Percentiles rank a stretch among this genome's conserved stretches.
Evolutionary conservation across 2,888 invertebrate genomes (phyloP).

Genomic region (Drosophila longiperda): DNA sequence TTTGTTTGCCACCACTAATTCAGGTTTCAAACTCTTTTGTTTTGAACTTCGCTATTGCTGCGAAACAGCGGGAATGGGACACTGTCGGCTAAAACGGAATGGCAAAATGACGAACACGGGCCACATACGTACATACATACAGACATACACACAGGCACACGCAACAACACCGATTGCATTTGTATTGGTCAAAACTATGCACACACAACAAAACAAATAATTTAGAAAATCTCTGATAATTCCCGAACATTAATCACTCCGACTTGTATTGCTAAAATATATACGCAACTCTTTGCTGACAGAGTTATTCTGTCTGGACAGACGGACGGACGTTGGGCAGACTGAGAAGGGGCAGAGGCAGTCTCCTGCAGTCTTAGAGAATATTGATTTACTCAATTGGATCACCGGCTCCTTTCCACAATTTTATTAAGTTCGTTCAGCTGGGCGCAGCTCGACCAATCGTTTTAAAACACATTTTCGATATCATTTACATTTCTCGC

Average conservation of each 20-base stretch:
- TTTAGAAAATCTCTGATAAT: slow-evolving; percentile 35
- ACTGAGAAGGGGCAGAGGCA: slow-evolving; percentile 27
- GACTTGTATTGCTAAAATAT: slow-evolving; percentile 29
- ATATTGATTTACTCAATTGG: slow-evolving; percentile 72
- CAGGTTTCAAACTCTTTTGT: slow-evolving; percentile 56
- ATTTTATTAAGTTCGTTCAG: slow-evolving; percentile 3
- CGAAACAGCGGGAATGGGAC: slow-evolving; percentile 46
- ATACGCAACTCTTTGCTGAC: slow-evolving; percentile 1
- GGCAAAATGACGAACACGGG: slow-evolving; percentile 46
- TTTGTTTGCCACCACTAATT: slow-evolving; percentile 51
- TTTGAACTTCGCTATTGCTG: slow-evolving; percentile 45
- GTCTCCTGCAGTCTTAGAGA: slow-evolving; percentile 29
- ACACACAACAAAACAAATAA: slow-evolving; percentile 68
- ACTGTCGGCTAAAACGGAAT: slow-evolving; percentile 39
- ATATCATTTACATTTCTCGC: slow-evolving; percentile 13
- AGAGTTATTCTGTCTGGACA: slow-evolving; percentile 35
- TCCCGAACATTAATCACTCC: slow-evolving; percentile 41
- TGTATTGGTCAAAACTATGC: slow-evolving; percentile 51
- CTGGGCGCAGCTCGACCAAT: not conserved
- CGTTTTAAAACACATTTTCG: slow-evolving; percentile 3
- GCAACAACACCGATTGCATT: slow-evolving; percentile 13
- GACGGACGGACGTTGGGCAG: slow-evolving; percentile 8
- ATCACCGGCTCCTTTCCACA: slow-evolving; percentile 47
- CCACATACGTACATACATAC: slow-evolving; percentile 5
- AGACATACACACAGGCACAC: slow-evolving; percentile 23